These are phyloP conservation scores for Standfussiana lucernea DNA, from an alignment of 2,888 invertebrate species.

Conservation along the genomic window DNA sequence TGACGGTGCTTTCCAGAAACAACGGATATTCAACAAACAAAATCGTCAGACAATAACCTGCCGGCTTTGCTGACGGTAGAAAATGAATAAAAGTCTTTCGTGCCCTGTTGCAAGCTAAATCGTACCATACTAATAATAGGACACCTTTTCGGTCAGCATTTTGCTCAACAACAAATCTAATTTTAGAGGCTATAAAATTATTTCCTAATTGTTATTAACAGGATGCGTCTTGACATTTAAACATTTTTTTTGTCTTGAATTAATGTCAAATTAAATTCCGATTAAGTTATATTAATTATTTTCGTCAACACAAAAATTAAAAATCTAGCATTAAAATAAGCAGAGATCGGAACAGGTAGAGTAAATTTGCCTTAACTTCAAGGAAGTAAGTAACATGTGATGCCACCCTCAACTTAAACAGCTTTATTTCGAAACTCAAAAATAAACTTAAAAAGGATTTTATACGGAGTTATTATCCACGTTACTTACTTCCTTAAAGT, in stretches of 20 bases:
- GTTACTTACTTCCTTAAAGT: no score
- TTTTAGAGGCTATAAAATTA: slow-evolving; percentile 25
- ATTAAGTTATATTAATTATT: slow-evolving; percentile 12
- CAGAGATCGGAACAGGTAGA: no score
- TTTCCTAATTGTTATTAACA: slow-evolving; percentile 11
- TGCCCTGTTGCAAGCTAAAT: slow-evolving; percentile 74
- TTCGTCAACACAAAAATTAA: background rate
- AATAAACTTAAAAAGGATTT: no score
- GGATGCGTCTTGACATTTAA: slow-evolving; percentile 25
- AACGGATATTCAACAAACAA: slow-evolving; percentile 76
- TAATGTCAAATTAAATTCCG: slow-evolving; percentile 4
- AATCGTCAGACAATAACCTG: slow-evolving; percentile 73
- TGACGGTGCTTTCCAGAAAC: slow-evolving; percentile 80
- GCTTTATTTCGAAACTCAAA: no score
- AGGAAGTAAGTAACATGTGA: no score
- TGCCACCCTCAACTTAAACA: no score
- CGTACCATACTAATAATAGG: slow-evolving; percentile 74
- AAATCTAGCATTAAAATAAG: background rate
- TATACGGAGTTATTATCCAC: no score
- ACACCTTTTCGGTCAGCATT: slow-evolving; percentile 59
- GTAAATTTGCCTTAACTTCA: no score
- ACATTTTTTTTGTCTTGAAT: slow-evolving; percentile 2
- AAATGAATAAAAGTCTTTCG: slow-evolving; percentile 69
- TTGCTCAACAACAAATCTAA: slow-evolving; percentile 44
- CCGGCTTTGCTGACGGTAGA: slow-evolving; percentile 72